A percentile compares a stretch with the other conserved stretches of the same genome.
Conservation (phyloP, 2,888 invertebrate genomes). For the Iselma pallidipennis region DNA sequence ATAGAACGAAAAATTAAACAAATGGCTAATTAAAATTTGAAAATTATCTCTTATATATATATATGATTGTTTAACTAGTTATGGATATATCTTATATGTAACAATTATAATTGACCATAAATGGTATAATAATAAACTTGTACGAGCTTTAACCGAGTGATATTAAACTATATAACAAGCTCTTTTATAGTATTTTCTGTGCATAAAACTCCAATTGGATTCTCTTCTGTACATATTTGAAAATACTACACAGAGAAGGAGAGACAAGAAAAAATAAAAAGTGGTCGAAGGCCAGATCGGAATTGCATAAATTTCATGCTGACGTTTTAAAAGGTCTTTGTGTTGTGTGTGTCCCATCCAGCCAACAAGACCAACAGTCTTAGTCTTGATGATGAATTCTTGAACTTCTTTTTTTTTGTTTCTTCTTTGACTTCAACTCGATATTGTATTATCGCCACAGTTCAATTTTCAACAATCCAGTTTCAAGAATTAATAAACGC, state of each 20-base stretch:
- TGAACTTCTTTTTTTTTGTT: neutral
- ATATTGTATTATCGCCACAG: neutral
- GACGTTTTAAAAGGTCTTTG: slow-evolving; percentile 13
- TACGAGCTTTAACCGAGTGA: too few species aligned
- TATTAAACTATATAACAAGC: too few species aligned
- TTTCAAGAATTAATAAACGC: neutral
- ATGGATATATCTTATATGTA: neutral
- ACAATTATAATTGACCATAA: neutral
- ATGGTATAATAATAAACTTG: neutral
- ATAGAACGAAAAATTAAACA: slow-evolving; percentile 13
- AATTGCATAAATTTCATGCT: slow-evolving; percentile 15
- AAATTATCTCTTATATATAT: neutral
- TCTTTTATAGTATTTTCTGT: too few species aligned
- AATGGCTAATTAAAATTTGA: slow-evolving; percentile 10
- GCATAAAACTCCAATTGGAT: neutral
- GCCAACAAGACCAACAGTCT: neutral
- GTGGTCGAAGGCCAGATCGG: slow-evolving; percentile 10
- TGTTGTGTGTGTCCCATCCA: neutral
- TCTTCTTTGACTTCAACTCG: neutral
- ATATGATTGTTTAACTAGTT: too few species aligned
- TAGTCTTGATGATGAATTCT: neutral
- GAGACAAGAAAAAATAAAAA: neutral
- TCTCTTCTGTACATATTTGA: neutral
- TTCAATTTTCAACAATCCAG: neutral
- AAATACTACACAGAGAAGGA: too few species aligned